Percentiles rank a stretch among this genome's conserved stretches.
These are phyloP conservation scores for Meganola albula DNA, from an alignment of 2,888 invertebrate genomes.

Conservation along the genomic window DNA sequence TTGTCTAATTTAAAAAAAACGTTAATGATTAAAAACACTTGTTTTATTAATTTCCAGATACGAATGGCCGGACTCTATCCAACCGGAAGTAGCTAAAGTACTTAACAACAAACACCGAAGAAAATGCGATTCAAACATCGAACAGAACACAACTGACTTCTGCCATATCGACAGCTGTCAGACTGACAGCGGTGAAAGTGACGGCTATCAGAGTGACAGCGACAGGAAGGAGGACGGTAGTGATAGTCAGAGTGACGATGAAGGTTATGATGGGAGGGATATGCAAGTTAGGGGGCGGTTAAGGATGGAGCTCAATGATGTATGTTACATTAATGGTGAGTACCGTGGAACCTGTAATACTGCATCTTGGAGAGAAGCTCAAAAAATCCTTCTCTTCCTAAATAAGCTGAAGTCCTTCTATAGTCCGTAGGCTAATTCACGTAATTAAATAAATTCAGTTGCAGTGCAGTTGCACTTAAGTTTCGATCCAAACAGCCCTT, in stretches of 20 bases:
- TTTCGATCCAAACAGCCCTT: no score
- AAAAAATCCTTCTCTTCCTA: no score
- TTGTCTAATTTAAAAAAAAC: no score
- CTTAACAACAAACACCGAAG: conserved; percentile 39
- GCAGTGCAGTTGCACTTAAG: no score
- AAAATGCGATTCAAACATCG: conserved; percentile 39
- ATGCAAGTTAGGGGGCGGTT: conserved; percentile 83
- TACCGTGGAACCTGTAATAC: no score
- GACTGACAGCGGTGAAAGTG: conserved; percentile 17
- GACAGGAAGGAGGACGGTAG: conserved; percentile 18
- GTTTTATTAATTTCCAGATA: conserved; percentile 72
- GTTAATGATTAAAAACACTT: no score
- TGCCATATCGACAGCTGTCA: conserved; percentile 17
- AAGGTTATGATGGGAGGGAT: conserved; percentile 54
- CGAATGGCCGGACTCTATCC: conserved; percentile 83
- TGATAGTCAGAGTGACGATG: conserved; percentile 19
- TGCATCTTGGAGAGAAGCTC: no score
- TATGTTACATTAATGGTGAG: conserved; percentile 97
- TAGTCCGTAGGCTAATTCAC: no score
- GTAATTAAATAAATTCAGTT: no score
- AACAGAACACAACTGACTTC: conserved; percentile 15
- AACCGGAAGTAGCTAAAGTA: conserved; percentile 61
- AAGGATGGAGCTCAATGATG: conserved; percentile 84
- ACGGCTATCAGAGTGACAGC: conserved; percentile 19
- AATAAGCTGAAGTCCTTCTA: no score